Percentiles rank a stretch among this genome's conserved stretches.
Conservation (phyloP, 2,113 vertebrate genomes). For the Geococcyx californianus region DNA sequence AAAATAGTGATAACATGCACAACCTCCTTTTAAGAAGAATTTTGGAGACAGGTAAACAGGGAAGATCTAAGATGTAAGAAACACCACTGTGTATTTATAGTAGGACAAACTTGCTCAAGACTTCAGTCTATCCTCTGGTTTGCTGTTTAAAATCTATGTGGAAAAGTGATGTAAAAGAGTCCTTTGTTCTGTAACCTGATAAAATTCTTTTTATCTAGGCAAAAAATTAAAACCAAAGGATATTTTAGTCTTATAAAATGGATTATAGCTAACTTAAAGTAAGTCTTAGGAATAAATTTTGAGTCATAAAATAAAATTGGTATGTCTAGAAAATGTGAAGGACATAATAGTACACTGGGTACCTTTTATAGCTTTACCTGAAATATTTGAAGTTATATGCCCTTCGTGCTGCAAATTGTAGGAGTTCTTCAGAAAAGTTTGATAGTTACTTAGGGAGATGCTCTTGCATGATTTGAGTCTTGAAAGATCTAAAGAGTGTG, state of each 20-base stretch:
- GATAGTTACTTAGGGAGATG: not conserved
- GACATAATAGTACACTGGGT: not conserved
- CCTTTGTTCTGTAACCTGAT: not conserved
- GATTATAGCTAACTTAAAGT: not conserved
- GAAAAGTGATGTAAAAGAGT: not conserved
- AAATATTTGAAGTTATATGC: not conserved
- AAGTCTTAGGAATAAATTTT: not conserved
- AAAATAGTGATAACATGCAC: not conserved
- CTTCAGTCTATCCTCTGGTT: not conserved
- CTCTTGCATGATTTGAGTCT: not conserved
- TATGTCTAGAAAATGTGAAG: not conserved
- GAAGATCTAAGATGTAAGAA: not conserved
- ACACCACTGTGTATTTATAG: not conserved
- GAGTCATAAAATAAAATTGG: not conserved
- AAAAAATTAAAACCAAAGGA: not conserved
- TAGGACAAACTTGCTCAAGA: not conserved
- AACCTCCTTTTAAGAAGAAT: not conserved
- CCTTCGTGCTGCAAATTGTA: not conserved
- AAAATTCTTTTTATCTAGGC: not conserved
- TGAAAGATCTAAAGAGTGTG: not conserved
- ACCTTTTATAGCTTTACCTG: not conserved
- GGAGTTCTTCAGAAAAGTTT: not conserved
- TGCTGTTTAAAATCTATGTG: not conserved
- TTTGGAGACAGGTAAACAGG: not conserved
- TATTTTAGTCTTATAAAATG: not conserved